These are phyloP conservation scores for Calidris pygmaea DNA, from an alignment of 2,113 vertebrate genomes.

Conservation along the genomic window DNA sequence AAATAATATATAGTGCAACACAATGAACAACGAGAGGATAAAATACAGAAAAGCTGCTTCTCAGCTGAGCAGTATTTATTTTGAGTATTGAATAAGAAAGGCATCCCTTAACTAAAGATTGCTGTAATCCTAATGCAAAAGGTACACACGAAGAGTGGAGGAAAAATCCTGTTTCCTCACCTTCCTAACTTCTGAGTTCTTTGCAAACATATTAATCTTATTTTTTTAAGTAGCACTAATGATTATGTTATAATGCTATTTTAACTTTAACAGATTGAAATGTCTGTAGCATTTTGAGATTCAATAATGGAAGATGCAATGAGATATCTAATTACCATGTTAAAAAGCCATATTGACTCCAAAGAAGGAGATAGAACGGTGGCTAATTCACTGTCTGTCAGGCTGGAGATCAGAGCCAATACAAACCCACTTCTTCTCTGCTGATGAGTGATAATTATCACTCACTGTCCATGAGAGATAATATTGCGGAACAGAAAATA, in stretches of 20 bases:
- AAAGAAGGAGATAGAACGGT: background rate
- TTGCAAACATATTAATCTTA: background rate
- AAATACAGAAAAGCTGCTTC: conserved; percentile 1
- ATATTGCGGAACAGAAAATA: background rate
- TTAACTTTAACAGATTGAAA: background rate
- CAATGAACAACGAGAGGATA: background rate
- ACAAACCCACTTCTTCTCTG: background rate
- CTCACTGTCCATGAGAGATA: background rate
- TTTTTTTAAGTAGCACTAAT: background rate
- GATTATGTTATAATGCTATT: background rate
- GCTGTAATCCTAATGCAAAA: background rate
- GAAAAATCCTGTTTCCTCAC: background rate
- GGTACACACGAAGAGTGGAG: background rate
- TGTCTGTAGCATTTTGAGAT: background rate
- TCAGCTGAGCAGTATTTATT: background rate
- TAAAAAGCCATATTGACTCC: background rate
- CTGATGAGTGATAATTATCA: background rate
- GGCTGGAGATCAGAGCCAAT: background rate
- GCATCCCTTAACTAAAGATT: background rate
- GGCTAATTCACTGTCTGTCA: background rate
- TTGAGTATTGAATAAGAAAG: background rate
- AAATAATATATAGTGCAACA: background rate
- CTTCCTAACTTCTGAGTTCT: background rate
- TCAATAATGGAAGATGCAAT: background rate
- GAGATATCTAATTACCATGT: background rate